Percentiles rank a stretch among this genome's conserved stretches.
Conservation (phyloP, 1,140 invertebrate species). For the Lethrus apterus region DNA sequence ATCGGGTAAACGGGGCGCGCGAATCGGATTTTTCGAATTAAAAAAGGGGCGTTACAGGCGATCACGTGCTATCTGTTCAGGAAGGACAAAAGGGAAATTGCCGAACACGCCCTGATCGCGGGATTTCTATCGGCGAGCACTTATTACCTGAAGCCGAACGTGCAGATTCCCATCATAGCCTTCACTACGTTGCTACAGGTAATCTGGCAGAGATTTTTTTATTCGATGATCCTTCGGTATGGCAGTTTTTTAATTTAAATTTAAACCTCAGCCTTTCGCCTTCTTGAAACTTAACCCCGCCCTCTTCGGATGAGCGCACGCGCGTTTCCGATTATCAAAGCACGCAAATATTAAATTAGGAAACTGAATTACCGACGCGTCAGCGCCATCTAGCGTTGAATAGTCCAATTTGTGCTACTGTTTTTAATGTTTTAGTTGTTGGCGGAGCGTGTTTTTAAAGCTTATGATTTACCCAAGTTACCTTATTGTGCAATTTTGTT, state of each 20-base stretch:
- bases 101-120: constrained; percentile 19
- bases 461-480: constrained; percentile 1
- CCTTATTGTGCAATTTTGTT: constrained; percentile 5
- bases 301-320: no score
- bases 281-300: no score
- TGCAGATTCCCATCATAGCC: constrained; percentile 23
- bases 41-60: constrained; percentile 11
- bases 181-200: constrained; percentile 29
- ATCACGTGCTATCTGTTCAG: constrained; percentile 14
- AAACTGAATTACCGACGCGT: no score
- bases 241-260: not conserved
- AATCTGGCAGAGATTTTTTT: not conserved
- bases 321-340: no score
- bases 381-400: no score
- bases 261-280: not conserved
- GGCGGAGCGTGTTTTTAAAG: not conserved
- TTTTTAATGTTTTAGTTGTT: constrained; percentile 8
- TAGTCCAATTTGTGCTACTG: no score
- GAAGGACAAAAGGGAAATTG: constrained; percentile 3
- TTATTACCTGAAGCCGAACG: constrained; percentile 25
- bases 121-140: constrained; percentile 23
- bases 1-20: constrained; percentile 27
- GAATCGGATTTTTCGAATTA: constrained; percentile 2
- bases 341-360: no score
- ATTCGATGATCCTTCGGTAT: not conserved